A percentile compares a stretch with the other conserved stretches of the same genome.
phyloP scores from a whole-genome alignment of 2,797 vertebrate species.

The Emydoidea blandingii region DNA sequence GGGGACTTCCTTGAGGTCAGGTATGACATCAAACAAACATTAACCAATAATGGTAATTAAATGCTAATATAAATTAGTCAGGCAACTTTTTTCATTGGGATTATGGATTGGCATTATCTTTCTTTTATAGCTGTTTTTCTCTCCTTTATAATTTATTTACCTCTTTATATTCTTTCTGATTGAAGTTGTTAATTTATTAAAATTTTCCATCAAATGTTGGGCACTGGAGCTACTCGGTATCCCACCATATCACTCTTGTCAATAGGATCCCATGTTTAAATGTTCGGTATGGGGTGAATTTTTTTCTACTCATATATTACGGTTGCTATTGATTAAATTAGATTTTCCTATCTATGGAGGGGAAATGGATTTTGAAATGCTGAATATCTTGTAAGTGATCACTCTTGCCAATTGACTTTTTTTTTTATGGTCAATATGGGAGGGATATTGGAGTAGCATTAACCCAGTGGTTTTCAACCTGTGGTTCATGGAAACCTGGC shows the following conservation, averaged over 20 bases:
- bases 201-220: conserved; percentile 10
- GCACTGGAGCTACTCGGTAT: not conserved
- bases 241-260: not conserved
- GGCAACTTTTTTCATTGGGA: not conserved
- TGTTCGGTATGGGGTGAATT: not conserved
- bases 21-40: not conserved
- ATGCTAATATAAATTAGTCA: not conserved
- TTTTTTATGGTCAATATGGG: not conserved
- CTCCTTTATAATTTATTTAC: not conserved
- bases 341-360: not conserved
- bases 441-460: not conserved
- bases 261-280: not conserved
- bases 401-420: not conserved
- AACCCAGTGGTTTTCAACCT: too few relatives aligned
- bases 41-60: not conserved
- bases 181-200: not conserved
- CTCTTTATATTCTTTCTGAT: not conserved
- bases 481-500: too few relatives aligned
- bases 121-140: not conserved
- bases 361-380: not conserved
- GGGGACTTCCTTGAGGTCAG: not conserved
- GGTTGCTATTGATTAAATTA: not conserved
- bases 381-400: not conserved
- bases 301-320: not conserved
- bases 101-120: not conserved